phyloP scores from a whole-genome alignment of 2,888 invertebrate species.

The Muschampia staudingeri region DNA sequence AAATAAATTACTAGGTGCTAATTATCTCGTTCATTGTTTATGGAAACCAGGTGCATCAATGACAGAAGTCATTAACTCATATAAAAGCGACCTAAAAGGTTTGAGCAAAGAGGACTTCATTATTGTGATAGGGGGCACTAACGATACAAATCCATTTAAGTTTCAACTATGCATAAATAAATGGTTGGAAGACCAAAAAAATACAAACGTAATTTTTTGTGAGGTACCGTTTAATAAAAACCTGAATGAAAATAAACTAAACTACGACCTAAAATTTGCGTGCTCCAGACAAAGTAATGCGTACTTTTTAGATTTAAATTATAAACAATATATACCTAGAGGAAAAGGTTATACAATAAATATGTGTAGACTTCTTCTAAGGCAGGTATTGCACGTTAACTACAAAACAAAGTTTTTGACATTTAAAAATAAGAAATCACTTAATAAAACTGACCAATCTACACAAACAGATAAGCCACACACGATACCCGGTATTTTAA shows the following conservation, averaged over 20 bases:
- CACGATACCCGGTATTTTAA: not conserved
- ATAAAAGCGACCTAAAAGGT: not conserved
- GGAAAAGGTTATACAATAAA: not conserved
- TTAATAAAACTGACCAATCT: not conserved
- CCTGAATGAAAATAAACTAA: conserved; percentile 5
- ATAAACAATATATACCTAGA: not conserved
- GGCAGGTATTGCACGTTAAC: not conserved
- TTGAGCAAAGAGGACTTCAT: not conserved
- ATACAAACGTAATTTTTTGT: not conserved
- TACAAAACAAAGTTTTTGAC: not conserved
- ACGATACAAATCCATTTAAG: not conserved
- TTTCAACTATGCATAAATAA: not conserved
- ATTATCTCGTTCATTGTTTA: not conserved
- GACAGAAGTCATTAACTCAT: not conserved
- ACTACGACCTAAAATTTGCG: conserved; percentile 7
- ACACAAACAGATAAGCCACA: not conserved
- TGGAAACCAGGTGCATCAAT: not conserved
- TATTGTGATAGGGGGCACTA: not conserved
- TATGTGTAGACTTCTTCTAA: not conserved
- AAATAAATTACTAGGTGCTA: not conserved
- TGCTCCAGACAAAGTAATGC: not conserved
- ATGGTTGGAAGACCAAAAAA: not conserved
- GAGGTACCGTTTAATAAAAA: not conserved
- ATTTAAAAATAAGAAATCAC: not conserved
- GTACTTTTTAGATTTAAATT: not conserved